A percentile compares a stretch with the other conserved stretches of the same genome.
These are phyloP conservation scores for Potorous gilbertii DNA, from an alignment of 2,797 vertebrate genomes.

Conservation along the genomic window DNA sequence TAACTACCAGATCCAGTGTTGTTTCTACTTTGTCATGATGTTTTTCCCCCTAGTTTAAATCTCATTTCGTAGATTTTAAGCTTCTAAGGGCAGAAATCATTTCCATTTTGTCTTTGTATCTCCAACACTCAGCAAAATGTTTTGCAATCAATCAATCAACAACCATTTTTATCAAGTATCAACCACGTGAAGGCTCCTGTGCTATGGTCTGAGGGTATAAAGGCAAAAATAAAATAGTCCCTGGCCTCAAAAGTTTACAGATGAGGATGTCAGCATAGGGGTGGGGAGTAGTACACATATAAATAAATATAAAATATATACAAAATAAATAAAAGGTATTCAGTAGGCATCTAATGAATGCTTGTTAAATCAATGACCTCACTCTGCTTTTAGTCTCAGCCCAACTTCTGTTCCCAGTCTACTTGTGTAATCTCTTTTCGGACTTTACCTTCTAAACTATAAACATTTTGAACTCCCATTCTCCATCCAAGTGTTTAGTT, in stretches of 20 bases:
- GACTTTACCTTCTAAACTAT: constrained; percentile 37
- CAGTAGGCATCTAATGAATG: neutral
- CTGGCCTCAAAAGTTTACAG: neutral
- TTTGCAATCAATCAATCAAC: neutral
- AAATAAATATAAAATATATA: neutral
- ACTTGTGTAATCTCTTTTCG: neutral
- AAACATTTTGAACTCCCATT: constrained; percentile 7
- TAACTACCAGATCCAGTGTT: neutral
- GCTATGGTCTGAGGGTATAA: neutral
- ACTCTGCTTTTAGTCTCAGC: neutral
- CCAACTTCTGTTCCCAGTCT: neutral
- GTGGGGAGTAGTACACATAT: neutral
- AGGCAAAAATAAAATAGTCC: neutral
- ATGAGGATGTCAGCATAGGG: neutral
- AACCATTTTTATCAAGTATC: neutral
- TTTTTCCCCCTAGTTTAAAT: neutral
- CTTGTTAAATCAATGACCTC: neutral
- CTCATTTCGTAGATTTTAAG: neutral
- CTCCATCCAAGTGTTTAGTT: constrained; percentile 32
- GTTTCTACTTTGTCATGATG: neutral
- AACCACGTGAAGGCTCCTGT: neutral
- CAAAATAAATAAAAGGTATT: neutral
- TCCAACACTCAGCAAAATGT: neutral
- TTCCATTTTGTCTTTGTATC: neutral
- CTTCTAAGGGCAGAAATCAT: neutral